A percentile compares a stretch with the other conserved stretches of the same genome.
Conservation (phyloP, 2,797 vertebrate species). For the Graptemys geographica region DNA sequence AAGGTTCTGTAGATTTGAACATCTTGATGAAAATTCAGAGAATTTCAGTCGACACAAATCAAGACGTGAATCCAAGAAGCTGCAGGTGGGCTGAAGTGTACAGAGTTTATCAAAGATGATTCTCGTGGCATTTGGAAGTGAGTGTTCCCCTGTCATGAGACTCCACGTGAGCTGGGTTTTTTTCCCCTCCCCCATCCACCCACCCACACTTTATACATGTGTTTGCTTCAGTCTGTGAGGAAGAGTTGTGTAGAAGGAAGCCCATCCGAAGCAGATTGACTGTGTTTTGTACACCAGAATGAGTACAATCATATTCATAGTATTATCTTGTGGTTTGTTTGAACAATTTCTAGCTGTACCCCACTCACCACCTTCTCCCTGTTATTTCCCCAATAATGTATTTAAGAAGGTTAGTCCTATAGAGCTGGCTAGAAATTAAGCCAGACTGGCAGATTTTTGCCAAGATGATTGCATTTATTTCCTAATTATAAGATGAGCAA, state of each 20-base stretch:
- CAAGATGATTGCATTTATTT: background rate
- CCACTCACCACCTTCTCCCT: background rate
- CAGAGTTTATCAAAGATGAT: slow-evolving; percentile 57
- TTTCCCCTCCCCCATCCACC: background rate
- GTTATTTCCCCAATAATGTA: background rate
- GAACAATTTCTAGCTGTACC: background rate
- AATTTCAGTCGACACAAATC: slow-evolving; percentile 77
- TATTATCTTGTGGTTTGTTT: background rate
- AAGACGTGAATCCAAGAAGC: slow-evolving; percentile 67
- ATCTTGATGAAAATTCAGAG: slow-evolving; percentile 77
- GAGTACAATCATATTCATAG: background rate
- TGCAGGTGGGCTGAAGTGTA: slow-evolving; percentile 70
- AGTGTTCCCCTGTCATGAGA: slow-evolving; percentile 18
- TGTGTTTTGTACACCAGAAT: background rate
- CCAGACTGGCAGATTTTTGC: background rate
- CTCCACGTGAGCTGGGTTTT: background rate
- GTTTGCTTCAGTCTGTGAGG: background rate
- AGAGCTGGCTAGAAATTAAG: background rate
- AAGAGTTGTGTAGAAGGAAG: background rate
- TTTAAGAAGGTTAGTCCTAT: background rate
- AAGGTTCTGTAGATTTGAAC: slow-evolving; percentile 72
- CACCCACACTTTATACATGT: background rate
- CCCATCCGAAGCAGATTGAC: background rate
- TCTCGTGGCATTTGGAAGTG: slow-evolving; percentile 72
- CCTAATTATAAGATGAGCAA: background rate